phyloP scores from a whole-genome alignment of 2,113 vertebrate species.

The Ictidomys tridecemlineatus region DNA sequence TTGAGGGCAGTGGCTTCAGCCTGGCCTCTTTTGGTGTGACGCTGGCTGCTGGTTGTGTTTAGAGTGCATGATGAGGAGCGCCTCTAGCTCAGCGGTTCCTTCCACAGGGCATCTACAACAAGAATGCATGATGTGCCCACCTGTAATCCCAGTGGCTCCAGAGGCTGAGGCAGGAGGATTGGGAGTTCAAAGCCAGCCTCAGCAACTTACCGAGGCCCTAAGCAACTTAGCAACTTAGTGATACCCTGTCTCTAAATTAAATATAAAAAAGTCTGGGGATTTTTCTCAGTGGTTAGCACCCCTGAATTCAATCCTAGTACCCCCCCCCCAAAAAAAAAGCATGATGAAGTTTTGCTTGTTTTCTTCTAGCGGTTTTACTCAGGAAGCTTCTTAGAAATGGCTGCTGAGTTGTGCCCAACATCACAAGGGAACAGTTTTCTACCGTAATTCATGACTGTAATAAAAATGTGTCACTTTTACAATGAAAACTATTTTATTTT shows the following conservation, averaged over 20 bases:
- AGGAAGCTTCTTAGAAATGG: not conserved
- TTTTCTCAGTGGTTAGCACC: not conserved
- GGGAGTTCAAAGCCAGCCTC: not conserved
- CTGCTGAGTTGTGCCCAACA: not conserved
- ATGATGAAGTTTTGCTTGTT: not conserved
- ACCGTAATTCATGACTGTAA: not conserved
- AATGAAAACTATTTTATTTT: not conserved
- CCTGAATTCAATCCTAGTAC: not conserved
- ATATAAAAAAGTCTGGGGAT: not conserved
- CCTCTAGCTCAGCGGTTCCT: no score
- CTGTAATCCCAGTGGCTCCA: not conserved
- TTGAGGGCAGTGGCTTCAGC: no score
- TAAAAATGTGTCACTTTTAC: not conserved
- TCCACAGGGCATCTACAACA: no score
- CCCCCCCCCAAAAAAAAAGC: not conserved
- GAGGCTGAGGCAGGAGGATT: not conserved
- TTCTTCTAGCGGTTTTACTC: not conserved
- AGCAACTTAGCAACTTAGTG: no score
- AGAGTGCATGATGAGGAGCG: no score
- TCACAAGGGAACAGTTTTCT: not conserved
- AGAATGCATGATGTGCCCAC: not conserved
- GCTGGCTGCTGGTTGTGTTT: not conserved
- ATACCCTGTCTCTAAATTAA: no score
- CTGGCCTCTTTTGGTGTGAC: not conserved
- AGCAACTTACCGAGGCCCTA: no score